phyloP scores from a whole-genome alignment of 2,797 vertebrate species.

The Lithobates pipiens region DNA sequence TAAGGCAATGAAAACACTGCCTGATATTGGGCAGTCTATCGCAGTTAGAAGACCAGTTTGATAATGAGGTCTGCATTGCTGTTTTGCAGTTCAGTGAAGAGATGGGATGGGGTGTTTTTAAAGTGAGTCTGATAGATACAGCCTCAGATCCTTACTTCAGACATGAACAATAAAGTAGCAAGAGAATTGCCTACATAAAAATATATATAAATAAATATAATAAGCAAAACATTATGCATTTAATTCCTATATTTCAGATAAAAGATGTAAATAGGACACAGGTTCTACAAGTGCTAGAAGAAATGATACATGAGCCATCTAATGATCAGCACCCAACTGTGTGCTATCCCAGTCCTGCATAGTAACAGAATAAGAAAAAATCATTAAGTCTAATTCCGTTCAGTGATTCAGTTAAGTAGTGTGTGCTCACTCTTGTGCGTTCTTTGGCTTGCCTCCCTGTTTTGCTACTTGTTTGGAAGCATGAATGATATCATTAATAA shows the following conservation, averaged over 20 bases:
- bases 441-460: conserved; percentile 56
- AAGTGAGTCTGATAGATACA: too few relatives aligned
- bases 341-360: conserved; percentile 7
- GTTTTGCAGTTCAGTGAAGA: too few relatives aligned
- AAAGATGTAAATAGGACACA: not conserved
- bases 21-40: too few relatives aligned
- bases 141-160: too few relatives aligned
- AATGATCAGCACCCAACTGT: conserved; percentile 11
- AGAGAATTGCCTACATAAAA: too few relatives aligned
- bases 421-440: conserved; percentile 50
- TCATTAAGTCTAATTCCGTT: conserved; percentile 50
- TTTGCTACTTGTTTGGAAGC: conserved; percentile 63
- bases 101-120: too few relatives aligned
- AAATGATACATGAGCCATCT: not conserved
- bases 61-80: too few relatives aligned
- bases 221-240: not conserved
- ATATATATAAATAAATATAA: too few relatives aligned
- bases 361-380: conserved; percentile 40
- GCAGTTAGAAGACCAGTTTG: too few relatives aligned
- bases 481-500: conserved; percentile 63
- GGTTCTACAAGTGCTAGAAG: not conserved
- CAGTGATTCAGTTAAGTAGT: conserved; percentile 54
- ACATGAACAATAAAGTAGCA: too few relatives aligned
- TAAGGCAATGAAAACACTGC: too few relatives aligned
- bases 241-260: not conserved